Base-by-base conservation (phyloP, 2,113 vertebrate species). In the Galemys pyrenaicus region DNA sequence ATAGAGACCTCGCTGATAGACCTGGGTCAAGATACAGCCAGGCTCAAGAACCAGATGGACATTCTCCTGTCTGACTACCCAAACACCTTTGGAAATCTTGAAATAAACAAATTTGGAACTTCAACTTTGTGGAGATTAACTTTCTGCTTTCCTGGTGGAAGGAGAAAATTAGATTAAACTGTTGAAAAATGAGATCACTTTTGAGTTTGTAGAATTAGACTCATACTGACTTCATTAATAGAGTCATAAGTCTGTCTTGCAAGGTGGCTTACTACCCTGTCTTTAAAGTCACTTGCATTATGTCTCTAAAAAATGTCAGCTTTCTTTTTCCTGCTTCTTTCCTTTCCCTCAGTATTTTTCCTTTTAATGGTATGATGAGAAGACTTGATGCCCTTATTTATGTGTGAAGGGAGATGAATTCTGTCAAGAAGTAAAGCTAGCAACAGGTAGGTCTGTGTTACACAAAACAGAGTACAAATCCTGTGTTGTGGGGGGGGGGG, bases 141-240 rank as follows among this genome's bases (percentile, higher is more conserved):
- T 62, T 91, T 71, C 49, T 65, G 24, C 17, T 20, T 81, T 78
- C 5, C 56, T 88, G 12, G 24, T 81, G 13, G 65, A 41, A 94
- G 73, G 54, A 94, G 54, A 81, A n/a, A 82, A 92, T 54, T n/a
- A 64, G 15, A 60, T 83, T 75, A 49, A 91, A 19, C 60, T 44
- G 65, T 77, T 92, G 65, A 44, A 91, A 88, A 80, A 13, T 93
- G 37, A 37, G 28, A 49, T 30, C 28, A 54, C 16, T 35, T 24
- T 37, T 81, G 41, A 67, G 41, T 70, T 82, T 94, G 7, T 84
- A 80, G 46, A 51, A 10, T 67, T 86, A 80, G 24, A 39, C 58
- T 90, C 22, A 80, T 32, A 67, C 17, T 8, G 35, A 68, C 37
- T 74, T 80, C 12, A 70, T 74, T 65, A 80, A 79, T 28, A 74